These are phyloP conservation scores for Sesia apiformis DNA, from an alignment of 2,888 invertebrate species.

Conservation along the genomic window DNA sequence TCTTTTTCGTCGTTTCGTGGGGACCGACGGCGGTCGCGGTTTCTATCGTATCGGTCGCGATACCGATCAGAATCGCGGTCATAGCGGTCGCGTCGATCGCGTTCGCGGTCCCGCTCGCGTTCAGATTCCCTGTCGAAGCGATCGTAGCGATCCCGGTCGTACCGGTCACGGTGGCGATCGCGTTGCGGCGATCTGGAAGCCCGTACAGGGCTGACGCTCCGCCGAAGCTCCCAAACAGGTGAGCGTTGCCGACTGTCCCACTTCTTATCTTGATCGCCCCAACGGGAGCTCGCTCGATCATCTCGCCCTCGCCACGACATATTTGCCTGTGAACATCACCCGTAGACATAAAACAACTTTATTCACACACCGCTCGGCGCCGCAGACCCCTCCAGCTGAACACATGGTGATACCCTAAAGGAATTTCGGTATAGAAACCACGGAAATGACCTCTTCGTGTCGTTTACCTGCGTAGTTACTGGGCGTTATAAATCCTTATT, in stretches of 20 bases:
- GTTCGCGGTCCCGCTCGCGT: slow-evolving; percentile 44
- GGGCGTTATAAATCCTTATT: not conserved
- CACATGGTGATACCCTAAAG: not conserved
- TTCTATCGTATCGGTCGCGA: slow-evolving; percentile 43
- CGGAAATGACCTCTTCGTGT: not conserved
- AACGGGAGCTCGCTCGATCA: slow-evolving; percentile 40
- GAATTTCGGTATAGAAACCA: not conserved
- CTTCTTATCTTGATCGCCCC: slow-evolving; percentile 31
- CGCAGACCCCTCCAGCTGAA: slow-evolving; percentile 10
- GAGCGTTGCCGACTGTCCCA: slow-evolving; percentile 30
- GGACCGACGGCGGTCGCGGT: slow-evolving; percentile 18
- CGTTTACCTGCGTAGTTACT: slow-evolving; percentile 39
- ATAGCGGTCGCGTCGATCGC: slow-evolving; percentile 24
- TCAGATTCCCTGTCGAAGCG: slow-evolving; percentile 8
- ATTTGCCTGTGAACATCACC: slow-evolving; percentile 58
- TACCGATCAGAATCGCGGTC: slow-evolving; percentile 46
- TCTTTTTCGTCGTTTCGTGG: slow-evolving; percentile 23
- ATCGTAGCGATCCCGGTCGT: slow-evolving; percentile 18
- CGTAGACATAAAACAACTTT: slow-evolving; percentile 37
- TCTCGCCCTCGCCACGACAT: slow-evolving; percentile 65
- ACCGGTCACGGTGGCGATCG: slow-evolving; percentile 18
- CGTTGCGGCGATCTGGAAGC: slow-evolving; percentile 20
- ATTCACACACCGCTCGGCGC: slow-evolving; percentile 34
- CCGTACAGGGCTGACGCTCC: slow-evolving; percentile 37
- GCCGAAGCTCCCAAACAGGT: slow-evolving; percentile 51